Evolutionary conservation across 2,113 vertebrate genomes (phyloP).

Genomic region (Tylochromis polylepis): DNA sequence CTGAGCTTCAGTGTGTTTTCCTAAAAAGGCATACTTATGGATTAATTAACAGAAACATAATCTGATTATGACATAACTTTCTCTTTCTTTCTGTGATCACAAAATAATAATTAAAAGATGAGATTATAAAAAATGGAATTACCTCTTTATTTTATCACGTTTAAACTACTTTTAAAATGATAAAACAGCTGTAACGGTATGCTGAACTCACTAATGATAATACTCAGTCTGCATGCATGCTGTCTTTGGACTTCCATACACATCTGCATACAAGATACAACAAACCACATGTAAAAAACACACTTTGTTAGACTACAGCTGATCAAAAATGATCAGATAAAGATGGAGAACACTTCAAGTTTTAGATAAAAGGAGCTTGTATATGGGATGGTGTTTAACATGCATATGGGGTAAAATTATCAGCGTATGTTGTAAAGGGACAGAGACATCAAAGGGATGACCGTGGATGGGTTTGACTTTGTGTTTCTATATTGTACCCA

Average conservation of each 20-base stretch:
- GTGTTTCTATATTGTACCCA: slow-evolving; percentile 70
- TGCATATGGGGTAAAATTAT: neutral
- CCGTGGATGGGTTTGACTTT: neutral
- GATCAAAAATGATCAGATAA: neutral
- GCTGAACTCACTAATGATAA: no score
- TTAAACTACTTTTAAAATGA: no score
- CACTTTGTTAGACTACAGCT: neutral
- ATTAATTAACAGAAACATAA: neutral
- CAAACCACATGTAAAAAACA: neutral
- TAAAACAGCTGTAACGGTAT: no score
- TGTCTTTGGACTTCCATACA: neutral
- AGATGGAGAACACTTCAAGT: neutral
- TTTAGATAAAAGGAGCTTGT: neutral
- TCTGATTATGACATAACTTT: neutral
- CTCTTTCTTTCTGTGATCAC: neutral
- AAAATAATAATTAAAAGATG: neutral
- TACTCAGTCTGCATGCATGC: neutral
- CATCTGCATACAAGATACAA: neutral
- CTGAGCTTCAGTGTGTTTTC: neutral
- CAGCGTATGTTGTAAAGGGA: neutral
- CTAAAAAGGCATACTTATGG: accelerated
- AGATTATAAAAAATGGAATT: no score
- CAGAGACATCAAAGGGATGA: neutral
- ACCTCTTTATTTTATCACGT: no score
- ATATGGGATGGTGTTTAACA: neutral